These are phyloP conservation scores for Aeoliscus strigatus DNA, from an alignment of 2,797 vertebrate genomes.

Conservation along the genomic window DNA sequence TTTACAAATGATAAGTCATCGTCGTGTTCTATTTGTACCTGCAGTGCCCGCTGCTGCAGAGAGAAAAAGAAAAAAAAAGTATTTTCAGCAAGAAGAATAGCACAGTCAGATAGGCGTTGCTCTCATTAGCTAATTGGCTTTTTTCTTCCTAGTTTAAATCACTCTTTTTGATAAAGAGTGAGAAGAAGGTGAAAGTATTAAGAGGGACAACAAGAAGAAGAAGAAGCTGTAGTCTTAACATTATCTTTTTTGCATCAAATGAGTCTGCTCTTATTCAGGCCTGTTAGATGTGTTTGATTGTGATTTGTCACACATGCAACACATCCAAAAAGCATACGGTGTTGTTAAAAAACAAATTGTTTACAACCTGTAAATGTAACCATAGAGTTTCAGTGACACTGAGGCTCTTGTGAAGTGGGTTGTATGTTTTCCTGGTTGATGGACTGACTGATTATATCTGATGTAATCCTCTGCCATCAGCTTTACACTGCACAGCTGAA, in stretches of 20 bases:
- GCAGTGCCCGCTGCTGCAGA: neutral
- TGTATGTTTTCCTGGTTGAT: slow-evolving; percentile 8
- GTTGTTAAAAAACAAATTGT: slow-evolving; percentile 4
- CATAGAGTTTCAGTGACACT: no score
- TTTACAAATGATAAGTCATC: slow-evolving; percentile 6
- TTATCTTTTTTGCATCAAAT: no score
- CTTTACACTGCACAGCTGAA: slow-evolving; percentile 30
- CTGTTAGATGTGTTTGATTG: no score
- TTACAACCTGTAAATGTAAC: neutral
- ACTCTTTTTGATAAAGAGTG: neutral
- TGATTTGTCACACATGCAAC: no score
- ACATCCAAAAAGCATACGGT: no score
- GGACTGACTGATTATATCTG: slow-evolving; percentile 10
- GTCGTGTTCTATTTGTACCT: neutral
- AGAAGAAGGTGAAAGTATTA: neutral
- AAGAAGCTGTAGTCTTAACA: no score
- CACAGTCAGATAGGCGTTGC: neutral
- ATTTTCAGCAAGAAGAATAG: neutral
- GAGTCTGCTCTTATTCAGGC: no score
- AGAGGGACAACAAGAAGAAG: no score
- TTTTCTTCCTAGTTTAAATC: neutral
- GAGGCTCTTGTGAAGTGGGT: no score
- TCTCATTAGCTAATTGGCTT: slow-evolving; percentile 12
- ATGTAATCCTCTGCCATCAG: slow-evolving; percentile 37
- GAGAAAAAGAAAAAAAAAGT: neutral